phyloP scores from a whole-genome alignment of 2,888 invertebrate species.

The Metalampra italica region DNA sequence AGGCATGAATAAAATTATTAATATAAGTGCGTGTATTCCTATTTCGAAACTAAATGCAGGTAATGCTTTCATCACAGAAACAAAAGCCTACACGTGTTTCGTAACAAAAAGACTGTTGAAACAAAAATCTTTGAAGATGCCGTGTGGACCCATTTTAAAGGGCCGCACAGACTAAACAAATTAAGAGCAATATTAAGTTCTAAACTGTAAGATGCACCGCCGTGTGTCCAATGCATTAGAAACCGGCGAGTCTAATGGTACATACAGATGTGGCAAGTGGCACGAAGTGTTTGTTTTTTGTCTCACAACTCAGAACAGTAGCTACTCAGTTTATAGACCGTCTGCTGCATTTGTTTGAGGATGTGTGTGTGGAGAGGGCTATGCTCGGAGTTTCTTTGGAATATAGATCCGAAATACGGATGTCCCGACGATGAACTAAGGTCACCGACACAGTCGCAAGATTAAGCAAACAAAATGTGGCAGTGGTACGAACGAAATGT shows the following conservation, averaged over 20 bases:
- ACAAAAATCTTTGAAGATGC: constrained; percentile 11
- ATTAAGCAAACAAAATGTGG: no score
- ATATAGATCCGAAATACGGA: no score
- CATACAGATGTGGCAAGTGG: neutral
- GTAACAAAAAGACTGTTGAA: constrained; percentile 3
- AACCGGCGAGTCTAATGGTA: constrained; percentile 2
- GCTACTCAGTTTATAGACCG: no score
- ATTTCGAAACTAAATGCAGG: no score
- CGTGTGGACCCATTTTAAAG: constrained; percentile 11
- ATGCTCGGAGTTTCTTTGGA: neutral
- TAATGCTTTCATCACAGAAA: neutral
- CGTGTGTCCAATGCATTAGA: constrained; percentile 8
- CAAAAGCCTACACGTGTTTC: neutral
- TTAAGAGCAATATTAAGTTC: constrained; percentile 6
- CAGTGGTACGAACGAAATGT: no score
- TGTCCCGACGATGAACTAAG: no score
- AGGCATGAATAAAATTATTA: no score
- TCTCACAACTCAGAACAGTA: neutral
- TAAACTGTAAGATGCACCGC: constrained; percentile 6
- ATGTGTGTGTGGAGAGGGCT: neutral
- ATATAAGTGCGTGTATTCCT: no score
- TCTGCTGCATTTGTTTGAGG: neutral
- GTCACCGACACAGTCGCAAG: no score
- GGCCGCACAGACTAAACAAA: constrained; percentile 5
- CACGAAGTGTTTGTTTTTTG: neutral